These are phyloP conservation scores for Columba guinea DNA, from an alignment of 2,797 vertebrate genomes.

Conservation along the genomic window DNA sequence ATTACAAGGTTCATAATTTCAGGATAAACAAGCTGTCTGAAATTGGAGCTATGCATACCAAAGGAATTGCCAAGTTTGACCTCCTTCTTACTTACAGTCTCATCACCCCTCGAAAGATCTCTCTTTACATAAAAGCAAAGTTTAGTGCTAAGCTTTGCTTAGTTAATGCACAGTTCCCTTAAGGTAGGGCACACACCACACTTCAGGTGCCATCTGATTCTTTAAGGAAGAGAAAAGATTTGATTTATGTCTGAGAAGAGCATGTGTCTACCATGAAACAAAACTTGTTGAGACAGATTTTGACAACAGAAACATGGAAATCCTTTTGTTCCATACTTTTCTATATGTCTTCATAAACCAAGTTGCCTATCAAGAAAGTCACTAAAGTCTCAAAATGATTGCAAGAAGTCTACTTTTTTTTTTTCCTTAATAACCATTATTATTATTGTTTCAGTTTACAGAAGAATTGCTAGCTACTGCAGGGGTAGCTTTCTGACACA, in stretches of 20 bases:
- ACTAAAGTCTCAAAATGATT: not conserved
- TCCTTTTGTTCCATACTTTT: constrained; percentile 13
- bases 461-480: constrained; percentile 47
- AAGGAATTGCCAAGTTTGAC: constrained; percentile 27
- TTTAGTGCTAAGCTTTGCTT: not conserved
- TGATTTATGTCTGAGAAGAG: constrained; percentile 26
- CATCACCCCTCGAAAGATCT: not conserved
- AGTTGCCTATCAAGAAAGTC: not conserved
- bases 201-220: not conserved
- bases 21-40: constrained; percentile 37
- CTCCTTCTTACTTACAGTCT: not conserved
- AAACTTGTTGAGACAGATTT: constrained; percentile 27
- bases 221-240: not conserved
- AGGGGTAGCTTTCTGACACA: constrained; percentile 62
- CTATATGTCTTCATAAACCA: not conserved
- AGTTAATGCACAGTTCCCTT: not conserved
- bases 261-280: constrained; percentile 8
- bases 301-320: constrained; percentile 31
- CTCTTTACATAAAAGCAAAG: constrained; percentile 10
- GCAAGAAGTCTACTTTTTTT: not conserved
- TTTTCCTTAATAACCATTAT: not conserved
- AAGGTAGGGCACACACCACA: not conserved
- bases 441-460: not conserved
- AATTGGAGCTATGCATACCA: constrained; percentile 18
- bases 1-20: constrained; percentile 50